Evolutionary conservation across 2,888 invertebrate genomes (phyloP), one percentile per base, ranked within the genome.

Genomic region (Callosobruchus maculatus): DNA sequence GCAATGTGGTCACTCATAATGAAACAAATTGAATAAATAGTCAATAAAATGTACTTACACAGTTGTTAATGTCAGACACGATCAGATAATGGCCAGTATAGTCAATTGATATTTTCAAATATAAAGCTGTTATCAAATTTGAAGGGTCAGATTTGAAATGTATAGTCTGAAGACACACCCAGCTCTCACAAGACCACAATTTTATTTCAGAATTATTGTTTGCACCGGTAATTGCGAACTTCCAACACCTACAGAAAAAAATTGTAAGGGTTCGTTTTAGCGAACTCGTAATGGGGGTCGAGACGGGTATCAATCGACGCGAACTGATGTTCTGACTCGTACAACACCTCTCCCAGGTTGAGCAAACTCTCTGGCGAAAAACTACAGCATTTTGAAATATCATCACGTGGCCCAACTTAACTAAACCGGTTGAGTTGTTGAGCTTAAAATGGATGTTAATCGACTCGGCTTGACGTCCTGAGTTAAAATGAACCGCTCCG

Each of bases 101-200:
- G 87, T 98, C 98, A 72, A 98, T 89, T 80, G 93, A 91, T 0
- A 95, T 94, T 85, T 95, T 95, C 68, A 96, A 86, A 26, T 92
- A 90, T 1, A 87, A 78, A 67, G 84, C 83, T 4, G 88, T 87
- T 68, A 86, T 80, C 3, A 87, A 79, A 0, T 87, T 85, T 21
- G 84, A 83, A 0, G 89, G 87, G 21, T 88, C 85, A 0, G 92
- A 90, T 0, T 90, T 87, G 83, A 96, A 94, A 31, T 89, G 90
- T 67, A 97, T 91, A 0, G 93, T 96, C 86, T 97, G 98, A n/a
- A 98, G 88, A 83, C 98, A 98, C 71, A 91, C 91, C 99, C 99
- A 99, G 0, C 95, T 91, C 84, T 97, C 96, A 86, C 98, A 98
- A 7, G 96, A 96, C 97, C 98, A 98, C 70, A 94, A 89, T 87